A percentile compares a stretch with the other conserved stretches of the same genome.
These are phyloP conservation scores for Cossypha heuglini DNA, from an alignment of 2,797 vertebrate species.

Conservation along the genomic window DNA sequence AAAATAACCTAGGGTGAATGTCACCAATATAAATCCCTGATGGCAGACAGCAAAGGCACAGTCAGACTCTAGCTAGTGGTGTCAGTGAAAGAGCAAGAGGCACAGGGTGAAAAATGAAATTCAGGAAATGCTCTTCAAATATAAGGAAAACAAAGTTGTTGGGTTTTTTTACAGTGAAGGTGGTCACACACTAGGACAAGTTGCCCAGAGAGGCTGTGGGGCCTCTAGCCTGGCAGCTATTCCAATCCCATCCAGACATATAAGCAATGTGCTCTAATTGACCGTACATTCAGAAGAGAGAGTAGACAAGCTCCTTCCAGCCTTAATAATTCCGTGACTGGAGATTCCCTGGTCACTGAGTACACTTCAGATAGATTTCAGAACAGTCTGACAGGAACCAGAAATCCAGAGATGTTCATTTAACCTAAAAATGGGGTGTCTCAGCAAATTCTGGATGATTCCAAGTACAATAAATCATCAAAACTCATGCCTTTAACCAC, in stretches of 20 bases:
- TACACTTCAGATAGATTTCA: background rate
- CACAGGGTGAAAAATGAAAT: background rate
- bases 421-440: background rate
- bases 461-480: background rate
- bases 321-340: background rate
- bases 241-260: background rate
- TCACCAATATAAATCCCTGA: background rate
- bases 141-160: background rate
- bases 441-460: background rate
- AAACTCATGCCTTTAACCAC: background rate
- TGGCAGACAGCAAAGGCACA: background rate
- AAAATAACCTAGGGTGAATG: background rate
- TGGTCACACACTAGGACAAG: background rate
- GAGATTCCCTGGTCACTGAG: background rate
- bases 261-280: background rate
- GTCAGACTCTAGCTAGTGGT: background rate
- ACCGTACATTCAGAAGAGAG: background rate
- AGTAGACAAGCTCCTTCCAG: background rate
- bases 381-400: background rate
- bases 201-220: background rate
- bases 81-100: background rate
- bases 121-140: background rate
- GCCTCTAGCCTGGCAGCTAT: background rate
- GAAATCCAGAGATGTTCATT: background rate
- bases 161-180: background rate